Conservation (phyloP, 2,888 invertebrate genomes). For the Rhagonycha fulva region DNA sequence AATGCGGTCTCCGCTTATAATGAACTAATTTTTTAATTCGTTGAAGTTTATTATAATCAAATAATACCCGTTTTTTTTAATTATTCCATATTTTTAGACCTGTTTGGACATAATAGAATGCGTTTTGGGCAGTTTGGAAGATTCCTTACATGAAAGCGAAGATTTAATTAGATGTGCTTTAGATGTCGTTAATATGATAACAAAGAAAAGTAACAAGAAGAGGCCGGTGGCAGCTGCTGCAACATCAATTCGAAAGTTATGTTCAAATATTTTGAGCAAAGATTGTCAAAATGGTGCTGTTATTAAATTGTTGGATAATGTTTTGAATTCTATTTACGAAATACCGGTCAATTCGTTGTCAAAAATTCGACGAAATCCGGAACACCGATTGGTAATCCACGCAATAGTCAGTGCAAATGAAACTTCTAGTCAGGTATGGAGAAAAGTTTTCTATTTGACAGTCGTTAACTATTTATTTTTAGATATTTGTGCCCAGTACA, state of each 20-base stretch:
- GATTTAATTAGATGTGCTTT: not conserved
- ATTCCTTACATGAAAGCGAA: not conserved
- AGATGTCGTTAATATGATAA: not conserved
- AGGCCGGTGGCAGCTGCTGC: not conserved
- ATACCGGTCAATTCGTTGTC: conserved; percentile 3
- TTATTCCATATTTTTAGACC: not conserved
- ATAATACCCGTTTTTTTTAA: too few species aligned
- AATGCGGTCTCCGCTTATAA: not conserved
- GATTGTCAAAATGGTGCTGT: not conserved
- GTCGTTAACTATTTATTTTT: not conserved
- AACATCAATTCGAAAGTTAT: not conserved
- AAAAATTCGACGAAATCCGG: conserved; percentile 18
- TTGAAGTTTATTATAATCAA: too few species aligned
- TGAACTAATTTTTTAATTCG: not conserved
- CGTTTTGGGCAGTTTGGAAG: not conserved
- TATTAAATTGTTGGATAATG: conserved; percentile 8
- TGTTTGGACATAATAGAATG: not conserved
- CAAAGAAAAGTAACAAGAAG: conserved; percentile 3
- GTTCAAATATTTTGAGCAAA: not conserved
- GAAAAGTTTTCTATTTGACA: not conserved
- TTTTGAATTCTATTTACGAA: conserved; percentile 15
- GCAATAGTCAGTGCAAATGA: conserved; percentile 12
- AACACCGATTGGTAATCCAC: conserved; percentile 18
- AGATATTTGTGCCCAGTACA: conserved; percentile 9
- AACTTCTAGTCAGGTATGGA: not conserved